Evolutionary conservation across 2,113 vertebrate genomes (phyloP).

Genomic region (Bubo blakistoni): DNA sequence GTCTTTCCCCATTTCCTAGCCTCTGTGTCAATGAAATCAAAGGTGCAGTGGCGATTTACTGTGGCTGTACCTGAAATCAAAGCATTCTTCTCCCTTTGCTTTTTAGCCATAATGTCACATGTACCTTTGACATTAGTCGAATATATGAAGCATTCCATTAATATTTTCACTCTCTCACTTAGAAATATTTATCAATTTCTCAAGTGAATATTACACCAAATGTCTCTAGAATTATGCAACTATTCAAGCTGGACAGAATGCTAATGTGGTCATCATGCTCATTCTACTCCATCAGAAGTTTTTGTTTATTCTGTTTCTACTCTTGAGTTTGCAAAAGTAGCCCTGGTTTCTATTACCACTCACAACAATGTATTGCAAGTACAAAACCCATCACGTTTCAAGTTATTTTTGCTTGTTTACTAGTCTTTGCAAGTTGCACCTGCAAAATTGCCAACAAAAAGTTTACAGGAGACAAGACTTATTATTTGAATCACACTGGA

Average conservation of each 20-base stretch:
- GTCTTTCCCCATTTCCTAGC: not conserved
- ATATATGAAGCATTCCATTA: not conserved
- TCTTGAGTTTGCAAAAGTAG: not conserved
- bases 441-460: not conserved
- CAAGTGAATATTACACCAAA: not conserved
- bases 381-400: not conserved
- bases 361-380: not conserved
- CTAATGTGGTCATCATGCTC: not conserved
- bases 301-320: not conserved
- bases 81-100: not conserved
- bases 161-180: not conserved
- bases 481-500: not conserved
- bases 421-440: not conserved
- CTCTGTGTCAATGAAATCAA: not conserved
- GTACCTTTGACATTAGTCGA: not conserved
- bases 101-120: not conserved
- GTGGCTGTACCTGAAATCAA: not conserved
- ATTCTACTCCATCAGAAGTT: not conserved
- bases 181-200: not conserved
- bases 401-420: not conserved
- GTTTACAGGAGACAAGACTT: not conserved
- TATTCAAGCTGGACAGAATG: not conserved
- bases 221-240: not conserved
- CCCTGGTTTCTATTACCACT: not conserved
- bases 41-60: not conserved